Conservation (phyloP, 2,797 vertebrate species). For the Channa striata region DNA sequence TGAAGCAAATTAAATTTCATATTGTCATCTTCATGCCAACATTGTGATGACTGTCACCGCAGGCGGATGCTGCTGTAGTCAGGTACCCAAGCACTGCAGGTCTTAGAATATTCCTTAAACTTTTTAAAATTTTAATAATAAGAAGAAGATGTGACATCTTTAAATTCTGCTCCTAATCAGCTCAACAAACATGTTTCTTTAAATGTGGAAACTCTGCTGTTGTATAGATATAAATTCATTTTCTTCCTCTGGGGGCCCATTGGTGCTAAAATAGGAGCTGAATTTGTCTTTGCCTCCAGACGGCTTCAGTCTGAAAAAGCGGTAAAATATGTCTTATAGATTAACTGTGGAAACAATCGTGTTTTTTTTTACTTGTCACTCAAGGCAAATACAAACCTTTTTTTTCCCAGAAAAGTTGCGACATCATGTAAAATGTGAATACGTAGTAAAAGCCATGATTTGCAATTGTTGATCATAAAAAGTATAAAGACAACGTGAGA, state of each 20-base stretch:
- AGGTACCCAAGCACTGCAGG: not conserved
- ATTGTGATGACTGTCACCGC: not conserved
- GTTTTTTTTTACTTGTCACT: too few species aligned
- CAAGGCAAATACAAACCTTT: too few species aligned
- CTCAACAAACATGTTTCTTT: not conserved
- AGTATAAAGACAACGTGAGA: too few species aligned
- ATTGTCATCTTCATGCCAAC: conserved; percentile 12
- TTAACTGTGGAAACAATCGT: too few species aligned
- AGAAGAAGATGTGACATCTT: too few species aligned
- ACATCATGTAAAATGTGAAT: too few species aligned
- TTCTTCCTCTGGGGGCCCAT: not conserved
- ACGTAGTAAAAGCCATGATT: too few species aligned
- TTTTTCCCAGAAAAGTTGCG: too few species aligned
- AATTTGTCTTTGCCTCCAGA: conserved; percentile 14
- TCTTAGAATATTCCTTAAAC: conserved; percentile 2
- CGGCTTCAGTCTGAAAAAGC: not conserved
- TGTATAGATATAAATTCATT: not conserved
- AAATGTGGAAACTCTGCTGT: conserved; percentile 11
- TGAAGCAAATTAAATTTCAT: not conserved
- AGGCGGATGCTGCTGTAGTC: not conserved
- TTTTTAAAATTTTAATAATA: too few species aligned
- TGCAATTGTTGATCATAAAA: too few species aligned
- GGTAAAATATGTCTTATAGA: not conserved
- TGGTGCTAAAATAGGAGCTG: conserved; percentile 1
- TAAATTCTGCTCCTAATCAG: not conserved